Percentiles rank a stretch among this genome's conserved stretches.
phyloP scores from a whole-genome alignment of 2,797 vertebrate species.

The Telmatherina bonti region DNA sequence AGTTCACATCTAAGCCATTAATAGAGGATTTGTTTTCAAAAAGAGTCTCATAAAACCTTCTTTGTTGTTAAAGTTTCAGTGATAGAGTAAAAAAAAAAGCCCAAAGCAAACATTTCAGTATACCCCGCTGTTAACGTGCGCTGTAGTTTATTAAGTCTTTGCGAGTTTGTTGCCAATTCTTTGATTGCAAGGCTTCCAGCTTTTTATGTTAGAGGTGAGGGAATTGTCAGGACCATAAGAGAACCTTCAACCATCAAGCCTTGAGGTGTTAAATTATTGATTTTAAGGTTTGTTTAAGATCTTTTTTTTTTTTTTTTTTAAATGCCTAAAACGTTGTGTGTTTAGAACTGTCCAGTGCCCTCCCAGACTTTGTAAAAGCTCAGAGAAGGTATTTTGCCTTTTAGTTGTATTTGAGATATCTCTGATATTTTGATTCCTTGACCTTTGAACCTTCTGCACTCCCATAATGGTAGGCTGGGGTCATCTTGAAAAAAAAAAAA shows the following conservation, averaged over 20 bases:
- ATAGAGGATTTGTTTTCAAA: not conserved
- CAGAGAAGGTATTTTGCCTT: no score
- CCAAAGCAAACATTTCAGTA: not conserved
- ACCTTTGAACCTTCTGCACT: no score
- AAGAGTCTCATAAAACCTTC: not conserved
- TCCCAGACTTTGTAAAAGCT: no score
- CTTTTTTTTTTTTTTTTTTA: no score
- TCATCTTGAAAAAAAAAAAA: no score
- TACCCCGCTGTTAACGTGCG: not conserved
- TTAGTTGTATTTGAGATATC: no score
- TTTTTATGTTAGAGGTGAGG: not conserved
- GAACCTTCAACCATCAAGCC: not conserved
- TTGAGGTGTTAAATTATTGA: not conserved
- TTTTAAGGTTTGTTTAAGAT: not conserved
- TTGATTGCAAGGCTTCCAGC: not conserved
- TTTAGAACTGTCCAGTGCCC: no score
- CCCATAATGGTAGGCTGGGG: no score
- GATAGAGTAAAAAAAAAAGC: not conserved
- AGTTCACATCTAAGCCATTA: not conserved
- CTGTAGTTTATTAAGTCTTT: not conserved
- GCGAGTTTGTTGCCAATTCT: not conserved
- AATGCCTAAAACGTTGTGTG: no score
- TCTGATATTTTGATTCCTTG: no score
- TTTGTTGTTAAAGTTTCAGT: not conserved
- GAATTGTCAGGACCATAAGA: not conserved